Evolutionary conservation across 1,140 invertebrate species (phyloP).

Genomic region (Bradynema listronoti): DNA sequence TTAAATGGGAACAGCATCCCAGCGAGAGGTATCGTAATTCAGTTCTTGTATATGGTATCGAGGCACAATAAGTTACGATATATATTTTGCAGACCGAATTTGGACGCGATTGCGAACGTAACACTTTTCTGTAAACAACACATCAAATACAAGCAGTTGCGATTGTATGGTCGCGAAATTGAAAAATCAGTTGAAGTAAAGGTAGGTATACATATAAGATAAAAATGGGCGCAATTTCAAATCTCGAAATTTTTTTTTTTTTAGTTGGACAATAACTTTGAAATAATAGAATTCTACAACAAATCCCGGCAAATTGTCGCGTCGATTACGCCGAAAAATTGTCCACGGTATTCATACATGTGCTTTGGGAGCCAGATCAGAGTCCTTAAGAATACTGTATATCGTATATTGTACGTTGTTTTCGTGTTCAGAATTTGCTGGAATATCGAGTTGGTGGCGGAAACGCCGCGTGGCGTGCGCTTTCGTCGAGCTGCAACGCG

Average conservation of each 20-base stretch:
- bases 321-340: slow-evolving; percentile 46
- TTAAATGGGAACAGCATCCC: slow-evolving; percentile 39
- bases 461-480: slow-evolving; percentile 19
- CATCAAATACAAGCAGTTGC: slow-evolving; percentile 47
- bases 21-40: slow-evolving; percentile 27
- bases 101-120: slow-evolving; percentile 43
- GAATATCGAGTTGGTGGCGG: slow-evolving; percentile 33
- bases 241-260: slow-evolving; percentile 10
- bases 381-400: no score
- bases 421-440: slow-evolving; percentile 42
- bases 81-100: slow-evolving; percentile 40
- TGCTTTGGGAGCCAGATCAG: no score
- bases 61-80: no score
- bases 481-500: slow-evolving; percentile 35
- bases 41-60: not conserved
- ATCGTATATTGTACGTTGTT: slow-evolving; percentile 2
- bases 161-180: slow-evolving; percentile 28
- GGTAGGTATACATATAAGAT: slow-evolving; percentile 24
- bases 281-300: slow-evolving; percentile 37
- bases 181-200: slow-evolving; percentile 51
- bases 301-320: slow-evolving; percentile 41
- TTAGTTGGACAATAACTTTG: slow-evolving; percentile 39
- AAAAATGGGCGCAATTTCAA: not conserved
- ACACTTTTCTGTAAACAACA: slow-evolving; percentile 43
- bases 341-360: slow-evolving; percentile 30